Base-by-base conservation (phyloP, 2,113 vertebrate species). In the Strigops habroptila region DNA sequence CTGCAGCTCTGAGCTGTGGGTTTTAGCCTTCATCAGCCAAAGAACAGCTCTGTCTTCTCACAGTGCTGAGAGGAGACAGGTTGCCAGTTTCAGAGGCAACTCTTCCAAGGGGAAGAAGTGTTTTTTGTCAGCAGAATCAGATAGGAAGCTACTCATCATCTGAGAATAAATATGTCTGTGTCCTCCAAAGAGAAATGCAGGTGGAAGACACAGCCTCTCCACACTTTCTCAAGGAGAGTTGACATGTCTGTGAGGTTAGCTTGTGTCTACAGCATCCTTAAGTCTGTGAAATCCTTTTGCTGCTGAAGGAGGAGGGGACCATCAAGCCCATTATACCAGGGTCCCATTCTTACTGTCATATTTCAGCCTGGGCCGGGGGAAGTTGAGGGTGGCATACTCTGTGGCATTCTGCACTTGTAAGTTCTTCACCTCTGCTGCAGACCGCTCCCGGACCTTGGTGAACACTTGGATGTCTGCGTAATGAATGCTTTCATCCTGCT, bases 401-500 rank as follows among this genome's bases (percentile, higher is more conserved):
- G 98, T 98, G 22, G 97, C 91, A 10, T 92, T 96, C 80, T 96
- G 95, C 68, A 37, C 74, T 44, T 96, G 96, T 23, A 75, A 35
- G 55, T n/a, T 93, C 84, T 81, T 97, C 90, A 95, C 31, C 76
- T 97, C 93, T 17, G 78, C 76, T 12, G 64, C 88, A 1, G 97
- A 96, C 48, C 95, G 96, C 22, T 95, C 64, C 31, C 73, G 81
- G 2, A 10, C 31, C 28, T 24, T 60, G 70, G 87, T 96, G 75
- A 97, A 95, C 88, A 99, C 98, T 41, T 98, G 98, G 84, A 99
- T 97, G 90, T 99, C 98, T 17, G 98, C 98, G 0, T 99, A 99
- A 57, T 99, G 98, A 51, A 99, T 94, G 44, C 87, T 97, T 1
- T 98, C 98, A 0, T 98, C 97, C 46, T 79, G 93, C 70, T 93